These are phyloP conservation scores for Athetis lepigone DNA, from an alignment of 2,888 invertebrate species.

Conservation along the genomic window DNA sequence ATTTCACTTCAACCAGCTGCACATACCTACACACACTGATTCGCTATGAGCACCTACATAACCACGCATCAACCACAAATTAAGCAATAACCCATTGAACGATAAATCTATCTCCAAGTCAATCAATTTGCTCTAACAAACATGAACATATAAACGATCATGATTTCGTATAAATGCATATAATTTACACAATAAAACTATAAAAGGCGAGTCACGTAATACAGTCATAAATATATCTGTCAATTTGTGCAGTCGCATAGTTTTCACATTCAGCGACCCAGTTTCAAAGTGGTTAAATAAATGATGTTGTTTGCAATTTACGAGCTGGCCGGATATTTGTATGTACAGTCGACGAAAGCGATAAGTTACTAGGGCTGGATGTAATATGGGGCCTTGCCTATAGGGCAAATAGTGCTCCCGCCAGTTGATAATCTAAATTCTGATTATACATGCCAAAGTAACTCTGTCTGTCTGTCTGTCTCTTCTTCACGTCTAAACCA, in stretches of 20 bases:
- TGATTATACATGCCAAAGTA: too few species aligned
- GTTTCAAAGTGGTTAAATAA: slow-evolving; percentile 41
- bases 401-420: too few species aligned
- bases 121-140: slow-evolving; percentile 30
- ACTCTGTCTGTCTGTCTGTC: too few species aligned
- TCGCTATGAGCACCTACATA: not conserved
- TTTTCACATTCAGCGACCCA: slow-evolving; percentile 58
- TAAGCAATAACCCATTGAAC: slow-evolving; percentile 19
- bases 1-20: too few species aligned
- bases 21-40: not conserved
- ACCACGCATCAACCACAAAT: slow-evolving; percentile 19
- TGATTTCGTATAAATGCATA: slow-evolving; percentile 33
- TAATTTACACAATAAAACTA: slow-evolving; percentile 40
- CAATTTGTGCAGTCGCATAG: slow-evolving; percentile 52
- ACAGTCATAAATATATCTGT: slow-evolving; percentile 47
- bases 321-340: slow-evolving; percentile 31
- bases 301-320: slow-evolving; percentile 45
- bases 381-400: too few species aligned
- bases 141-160: slow-evolving; percentile 19
- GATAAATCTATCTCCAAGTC: slow-evolving; percentile 23
- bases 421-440: too few species aligned
- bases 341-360: too few species aligned
- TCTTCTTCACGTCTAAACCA: too few species aligned
- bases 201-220: slow-evolving; percentile 46
- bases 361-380: too few species aligned